Percentiles rank a stretch among this genome's conserved stretches.
phyloP scores from a whole-genome alignment of 37 sponge, comb jelly and placozoan species.

The Theonella swinhoei region DNA sequence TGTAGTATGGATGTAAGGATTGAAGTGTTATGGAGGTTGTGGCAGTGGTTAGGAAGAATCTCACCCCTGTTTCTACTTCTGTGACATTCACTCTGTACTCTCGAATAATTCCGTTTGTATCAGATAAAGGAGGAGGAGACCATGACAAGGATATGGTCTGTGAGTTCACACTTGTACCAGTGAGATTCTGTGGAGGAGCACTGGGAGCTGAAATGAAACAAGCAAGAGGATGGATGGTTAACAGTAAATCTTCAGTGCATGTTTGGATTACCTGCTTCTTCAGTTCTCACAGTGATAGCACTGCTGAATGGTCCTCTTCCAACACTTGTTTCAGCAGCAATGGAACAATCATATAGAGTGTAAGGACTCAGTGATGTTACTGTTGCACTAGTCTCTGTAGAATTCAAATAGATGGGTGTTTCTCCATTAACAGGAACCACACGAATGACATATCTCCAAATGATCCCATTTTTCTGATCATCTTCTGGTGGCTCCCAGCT shows the following conservation, averaged over 20 bases:
- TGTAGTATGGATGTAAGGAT: constrained; percentile 33
- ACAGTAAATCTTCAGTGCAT: not conserved
- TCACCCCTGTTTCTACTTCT: constrained; percentile 21
- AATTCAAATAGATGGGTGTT: too few species aligned
- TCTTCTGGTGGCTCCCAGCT: constrained; percentile 17
- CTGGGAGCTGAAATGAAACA: constrained; percentile 26
- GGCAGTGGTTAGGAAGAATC: not conserved
- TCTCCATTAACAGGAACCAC: not conserved
- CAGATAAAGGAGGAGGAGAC: constrained; percentile 15
- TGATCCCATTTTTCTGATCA: constrained; percentile 31
- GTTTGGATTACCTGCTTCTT: constrained; percentile 4
- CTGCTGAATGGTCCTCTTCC: constrained; percentile 39
- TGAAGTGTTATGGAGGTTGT: not conserved
- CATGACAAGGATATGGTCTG: constrained; percentile 11
- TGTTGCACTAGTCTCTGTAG: not conserved
- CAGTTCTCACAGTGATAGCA: constrained; percentile 9
- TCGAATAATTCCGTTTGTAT: constrained; percentile 39
- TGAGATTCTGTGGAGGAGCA: constrained; percentile 15
- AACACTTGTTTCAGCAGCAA: not conserved
- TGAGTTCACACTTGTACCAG: not conserved
- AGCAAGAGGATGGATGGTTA: not conserved
- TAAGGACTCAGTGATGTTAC: not conserved
- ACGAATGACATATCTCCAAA: constrained; percentile 13
- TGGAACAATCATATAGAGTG: not conserved
- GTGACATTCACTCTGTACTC: constrained; percentile 34